A percentile compares a stretch with the other conserved stretches of the same genome.
Evolutionary conservation across 2,888 invertebrate genomes (phyloP).

Genomic region (Noctuana brunneofusca): DNA sequence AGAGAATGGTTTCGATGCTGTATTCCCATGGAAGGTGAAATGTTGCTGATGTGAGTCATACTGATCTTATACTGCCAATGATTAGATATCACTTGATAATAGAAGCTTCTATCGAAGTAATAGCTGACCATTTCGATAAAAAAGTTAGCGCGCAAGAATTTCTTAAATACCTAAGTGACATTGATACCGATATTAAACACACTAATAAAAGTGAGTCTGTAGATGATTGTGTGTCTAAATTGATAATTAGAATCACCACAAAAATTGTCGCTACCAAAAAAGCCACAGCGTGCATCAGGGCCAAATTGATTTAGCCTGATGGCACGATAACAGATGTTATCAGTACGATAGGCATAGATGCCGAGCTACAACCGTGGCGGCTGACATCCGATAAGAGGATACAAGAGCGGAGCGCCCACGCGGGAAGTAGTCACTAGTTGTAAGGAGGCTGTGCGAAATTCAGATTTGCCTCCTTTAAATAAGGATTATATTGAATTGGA

Average conservation of each 20-base stretch:
- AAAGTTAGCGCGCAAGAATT: background rate
- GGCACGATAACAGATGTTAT: slow-evolving; percentile 36
- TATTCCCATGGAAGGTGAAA: background rate
- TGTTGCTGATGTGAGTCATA: background rate
- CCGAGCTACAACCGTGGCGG: slow-evolving; percentile 34
- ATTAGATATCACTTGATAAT: slow-evolving; percentile 3
- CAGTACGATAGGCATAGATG: slow-evolving; percentile 36
- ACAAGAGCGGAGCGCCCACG: slow-evolving; percentile 38
- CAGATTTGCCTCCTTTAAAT: slow-evolving; percentile 3
- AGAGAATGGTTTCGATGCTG: slow-evolving; percentile 5
- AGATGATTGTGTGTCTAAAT: too few species aligned
- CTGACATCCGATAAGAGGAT: slow-evolving; percentile 37
- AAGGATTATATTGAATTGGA: slow-evolving; percentile 24
- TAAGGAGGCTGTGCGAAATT: background rate
- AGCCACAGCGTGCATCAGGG: slow-evolving; percentile 7
- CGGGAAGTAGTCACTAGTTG: slow-evolving; percentile 24
- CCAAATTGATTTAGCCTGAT: slow-evolving; percentile 23
- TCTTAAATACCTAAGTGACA: background rate
- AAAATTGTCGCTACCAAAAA: slow-evolving; percentile 7
- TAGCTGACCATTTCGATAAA: background rate
- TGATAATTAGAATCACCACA: too few species aligned
- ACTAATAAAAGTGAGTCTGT: too few species aligned
- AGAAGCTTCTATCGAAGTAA: background rate
- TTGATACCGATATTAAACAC: background rate
- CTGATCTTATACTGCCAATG: background rate